Percentiles rank a stretch among this genome's conserved stretches.
phyloP scores from a whole-genome alignment of 1,140 invertebrate genomes.

The Caerostris darwini region DNA sequence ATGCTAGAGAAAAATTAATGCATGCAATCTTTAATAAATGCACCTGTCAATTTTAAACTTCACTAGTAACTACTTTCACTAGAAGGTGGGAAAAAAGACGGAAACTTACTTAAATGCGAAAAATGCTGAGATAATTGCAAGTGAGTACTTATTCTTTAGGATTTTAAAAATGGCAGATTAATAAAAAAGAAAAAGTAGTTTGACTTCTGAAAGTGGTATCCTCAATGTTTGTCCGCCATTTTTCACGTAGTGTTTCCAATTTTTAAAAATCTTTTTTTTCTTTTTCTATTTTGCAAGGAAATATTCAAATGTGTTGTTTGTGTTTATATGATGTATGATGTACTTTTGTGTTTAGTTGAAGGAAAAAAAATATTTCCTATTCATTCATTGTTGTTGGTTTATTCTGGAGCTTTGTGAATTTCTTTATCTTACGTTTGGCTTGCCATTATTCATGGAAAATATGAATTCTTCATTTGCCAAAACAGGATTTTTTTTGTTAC shows the following conservation, averaged over 20 bases:
- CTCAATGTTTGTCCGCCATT: neutral
- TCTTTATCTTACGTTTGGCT: too few relatives aligned
- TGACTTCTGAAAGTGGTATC: conserved; percentile 37
- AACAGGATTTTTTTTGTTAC: too few relatives aligned
- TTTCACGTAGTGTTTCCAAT: neutral
- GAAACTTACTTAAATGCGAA: neutral
- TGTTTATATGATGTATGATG: conserved; percentile 28
- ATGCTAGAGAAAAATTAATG: conserved; percentile 5
- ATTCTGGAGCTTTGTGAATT: too few relatives aligned
- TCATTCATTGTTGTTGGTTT: neutral
- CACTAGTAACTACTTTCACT: neutral
- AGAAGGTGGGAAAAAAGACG: neutral
- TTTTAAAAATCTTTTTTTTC: neutral
- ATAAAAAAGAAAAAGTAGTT: neutral
- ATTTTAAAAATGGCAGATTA: conserved; percentile 60
- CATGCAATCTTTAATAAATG: conserved; percentile 50
- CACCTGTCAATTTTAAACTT: neutral
- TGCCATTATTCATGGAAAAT: too few relatives aligned
- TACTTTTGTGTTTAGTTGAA: neutral
- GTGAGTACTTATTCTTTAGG: conserved; percentile 34
- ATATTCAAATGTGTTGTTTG: conserved; percentile 59
- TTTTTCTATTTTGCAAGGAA: neutral
- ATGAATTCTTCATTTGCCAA: too few relatives aligned
- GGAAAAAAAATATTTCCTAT: neutral
- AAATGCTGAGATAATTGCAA: conserved; percentile 22